These are phyloP conservation scores for fruit fly (Drosophila melanogaster) DNA, from an alignment of 1,140 invertebrate species.

Conservation along the genomic window DNA sequence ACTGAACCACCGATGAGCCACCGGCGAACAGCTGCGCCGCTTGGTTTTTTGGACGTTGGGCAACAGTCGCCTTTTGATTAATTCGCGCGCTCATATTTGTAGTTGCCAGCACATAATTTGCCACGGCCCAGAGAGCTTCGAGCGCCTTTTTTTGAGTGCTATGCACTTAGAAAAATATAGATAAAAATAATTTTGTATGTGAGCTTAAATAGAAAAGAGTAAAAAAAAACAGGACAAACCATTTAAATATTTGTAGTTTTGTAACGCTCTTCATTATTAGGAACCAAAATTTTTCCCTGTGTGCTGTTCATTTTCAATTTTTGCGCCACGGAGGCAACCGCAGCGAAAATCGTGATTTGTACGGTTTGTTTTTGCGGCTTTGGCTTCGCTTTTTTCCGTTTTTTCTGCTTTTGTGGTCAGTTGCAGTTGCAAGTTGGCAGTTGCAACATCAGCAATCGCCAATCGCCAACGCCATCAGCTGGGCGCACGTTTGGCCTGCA, in stretches of 20 bases:
- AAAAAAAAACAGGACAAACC: not conserved
- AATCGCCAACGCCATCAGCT: constrained; percentile 79
- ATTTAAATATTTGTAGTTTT: no score
- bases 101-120: constrained; percentile 82
- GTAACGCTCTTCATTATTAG: no score
- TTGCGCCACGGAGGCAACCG: constrained; percentile 45
- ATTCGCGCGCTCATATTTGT: constrained; percentile 81
- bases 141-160: constrained; percentile 57
- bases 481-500: constrained; percentile 80
- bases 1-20: constrained; percentile 51
- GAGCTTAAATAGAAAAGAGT: not conserved
- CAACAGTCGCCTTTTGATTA: constrained; percentile 73
- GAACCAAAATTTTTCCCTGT: constrained; percentile 3
- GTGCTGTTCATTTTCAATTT: constrained; percentile 66
- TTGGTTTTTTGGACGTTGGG: constrained; percentile 42
- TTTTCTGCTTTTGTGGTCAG: constrained; percentile 65
- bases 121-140: constrained; percentile 62
- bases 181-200: no score
- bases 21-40: constrained; percentile 52
- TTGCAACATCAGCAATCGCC: constrained; percentile 70
- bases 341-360: constrained; percentile 78
- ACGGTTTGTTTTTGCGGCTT: constrained; percentile 68
- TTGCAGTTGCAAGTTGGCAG: constrained; percentile 52
- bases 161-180: not conserved
- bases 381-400: constrained; percentile 49